Percentiles rank a stretch among this genome's conserved stretches.
These are phyloP conservation scores for Scaptomyza polygonia DNA, from an alignment of 2,888 invertebrate genomes.

Conservation along the genomic window DNA sequence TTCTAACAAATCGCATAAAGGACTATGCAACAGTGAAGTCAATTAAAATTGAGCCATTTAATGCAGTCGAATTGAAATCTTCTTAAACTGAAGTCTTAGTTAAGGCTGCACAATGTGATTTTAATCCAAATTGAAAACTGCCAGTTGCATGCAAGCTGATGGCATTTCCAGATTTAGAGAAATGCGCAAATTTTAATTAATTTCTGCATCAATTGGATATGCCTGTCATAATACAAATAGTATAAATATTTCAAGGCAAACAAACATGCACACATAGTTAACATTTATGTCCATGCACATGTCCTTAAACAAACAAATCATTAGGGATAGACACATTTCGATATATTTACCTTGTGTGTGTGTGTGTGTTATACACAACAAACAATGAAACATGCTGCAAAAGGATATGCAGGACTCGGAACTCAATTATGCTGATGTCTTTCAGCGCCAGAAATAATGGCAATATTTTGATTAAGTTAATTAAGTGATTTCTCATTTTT, in stretches of 20 bases:
- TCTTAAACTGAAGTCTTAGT: conserved; percentile 9
- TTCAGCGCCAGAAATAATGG: conserved; percentile 61
- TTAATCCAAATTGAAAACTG: conserved; percentile 12
- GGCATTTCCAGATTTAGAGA: conserved; percentile 24
- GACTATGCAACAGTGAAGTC: not conserved
- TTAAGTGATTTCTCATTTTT: conserved; percentile 69
- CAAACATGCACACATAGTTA: conserved; percentile 8
- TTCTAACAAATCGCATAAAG: not conserved
- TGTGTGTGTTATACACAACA: conserved; percentile 35
- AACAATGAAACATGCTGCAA: conserved; percentile 54
- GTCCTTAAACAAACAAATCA: conserved; percentile 55
- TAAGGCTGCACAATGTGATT: conserved; percentile 21
- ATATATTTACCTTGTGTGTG: conserved; percentile 47
- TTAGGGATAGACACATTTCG: conserved; percentile 45
- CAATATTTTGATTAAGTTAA: conserved; percentile 80
- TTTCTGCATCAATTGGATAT: conserved; percentile 59
- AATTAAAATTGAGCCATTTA: conserved; percentile 4
- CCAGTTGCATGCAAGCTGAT: conserved; percentile 33
- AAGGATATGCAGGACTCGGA: conserved; percentile 21
- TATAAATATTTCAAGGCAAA: conserved; percentile 9
- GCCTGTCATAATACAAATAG: conserved; percentile 72
- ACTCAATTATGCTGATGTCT: conserved; percentile 40
- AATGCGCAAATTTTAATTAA: conserved; percentile 68
- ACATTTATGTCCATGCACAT: conserved; percentile 26
- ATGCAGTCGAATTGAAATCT: conserved; percentile 1